These are phyloP conservation scores for Carollia perspicillata DNA, from an alignment of 2,113 vertebrate species.

Conservation along the genomic window DNA sequence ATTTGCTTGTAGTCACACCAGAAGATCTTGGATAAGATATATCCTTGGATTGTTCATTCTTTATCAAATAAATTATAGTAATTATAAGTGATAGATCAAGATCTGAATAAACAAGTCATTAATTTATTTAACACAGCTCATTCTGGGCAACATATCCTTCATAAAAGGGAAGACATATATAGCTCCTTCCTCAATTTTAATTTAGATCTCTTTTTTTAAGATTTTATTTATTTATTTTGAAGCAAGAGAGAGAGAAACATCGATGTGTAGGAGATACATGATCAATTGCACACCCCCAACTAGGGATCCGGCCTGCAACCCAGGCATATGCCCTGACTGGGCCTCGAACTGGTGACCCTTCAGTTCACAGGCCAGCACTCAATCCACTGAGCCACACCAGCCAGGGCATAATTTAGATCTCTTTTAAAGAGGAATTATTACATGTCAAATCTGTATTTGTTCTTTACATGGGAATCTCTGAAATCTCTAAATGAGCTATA, in stretches of 20 bases:
- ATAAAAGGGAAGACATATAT: background rate
- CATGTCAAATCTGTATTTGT: background rate
- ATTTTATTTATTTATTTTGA: no score
- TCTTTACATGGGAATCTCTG: background rate
- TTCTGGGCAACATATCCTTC: background rate
- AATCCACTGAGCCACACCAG: no score
- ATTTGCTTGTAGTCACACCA: background rate
- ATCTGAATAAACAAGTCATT: slow-evolving; percentile 15
- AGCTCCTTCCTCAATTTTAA: background rate
- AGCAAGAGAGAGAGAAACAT: no score
- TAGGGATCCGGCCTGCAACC: no score
- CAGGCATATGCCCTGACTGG: no score
- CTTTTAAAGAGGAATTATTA: slow-evolving; percentile 4
- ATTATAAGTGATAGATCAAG: background rate
- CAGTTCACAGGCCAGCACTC: no score
- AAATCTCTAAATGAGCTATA: background rate
- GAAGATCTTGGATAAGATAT: background rate
- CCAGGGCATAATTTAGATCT: background rate
- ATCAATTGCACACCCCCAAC: no score
- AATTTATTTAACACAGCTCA: background rate
- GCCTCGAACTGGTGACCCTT: no score
- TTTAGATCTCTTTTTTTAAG: background rate
- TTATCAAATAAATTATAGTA: background rate
- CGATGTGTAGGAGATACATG: no score
- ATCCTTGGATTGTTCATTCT: background rate